Conservation (phyloP, 2,888 invertebrate species). For the Drosophila anomalipes region DNA sequence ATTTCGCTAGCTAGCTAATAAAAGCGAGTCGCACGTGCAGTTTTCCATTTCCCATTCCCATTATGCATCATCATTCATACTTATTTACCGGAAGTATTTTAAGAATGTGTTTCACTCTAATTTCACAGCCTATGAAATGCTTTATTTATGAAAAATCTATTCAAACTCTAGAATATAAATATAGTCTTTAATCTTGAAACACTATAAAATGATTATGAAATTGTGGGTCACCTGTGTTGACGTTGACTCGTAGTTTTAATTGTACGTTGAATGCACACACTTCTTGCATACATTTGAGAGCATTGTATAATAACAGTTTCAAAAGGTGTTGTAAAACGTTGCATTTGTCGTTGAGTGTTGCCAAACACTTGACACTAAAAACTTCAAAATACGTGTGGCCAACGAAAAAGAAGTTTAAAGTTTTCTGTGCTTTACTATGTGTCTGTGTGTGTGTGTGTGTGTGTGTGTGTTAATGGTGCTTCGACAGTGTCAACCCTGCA, state of each 20-base stretch:
- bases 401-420: constrained; percentile 14
- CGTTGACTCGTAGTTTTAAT: not conserved
- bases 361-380: constrained; percentile 44
- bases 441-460: constrained; percentile 1
- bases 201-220: not conserved
- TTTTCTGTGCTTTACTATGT: constrained; percentile 5
- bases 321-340: constrained; percentile 23
- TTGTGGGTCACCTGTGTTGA: not conserved
- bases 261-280: not conserved
- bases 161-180: not conserved
- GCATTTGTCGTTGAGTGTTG: constrained; percentile 31
- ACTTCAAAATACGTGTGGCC: constrained; percentile 23
- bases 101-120: not conserved
- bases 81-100: not conserved
- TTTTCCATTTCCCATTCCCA: constrained; percentile 5
- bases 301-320: not conserved
- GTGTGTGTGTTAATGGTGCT: constrained; percentile 26
- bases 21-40: not conserved
- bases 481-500: constrained; percentile 37
- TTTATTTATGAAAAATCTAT: not conserved
- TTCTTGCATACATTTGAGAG: not conserved
- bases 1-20: not conserved
- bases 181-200: not conserved
- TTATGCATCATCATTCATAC: not conserved
- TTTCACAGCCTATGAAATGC: not conserved